Evolutionary conservation across 1,140 invertebrate genomes (phyloP), one percentile per base, ranked within the genome.

Genomic region (Drosophila sproati): DNA sequence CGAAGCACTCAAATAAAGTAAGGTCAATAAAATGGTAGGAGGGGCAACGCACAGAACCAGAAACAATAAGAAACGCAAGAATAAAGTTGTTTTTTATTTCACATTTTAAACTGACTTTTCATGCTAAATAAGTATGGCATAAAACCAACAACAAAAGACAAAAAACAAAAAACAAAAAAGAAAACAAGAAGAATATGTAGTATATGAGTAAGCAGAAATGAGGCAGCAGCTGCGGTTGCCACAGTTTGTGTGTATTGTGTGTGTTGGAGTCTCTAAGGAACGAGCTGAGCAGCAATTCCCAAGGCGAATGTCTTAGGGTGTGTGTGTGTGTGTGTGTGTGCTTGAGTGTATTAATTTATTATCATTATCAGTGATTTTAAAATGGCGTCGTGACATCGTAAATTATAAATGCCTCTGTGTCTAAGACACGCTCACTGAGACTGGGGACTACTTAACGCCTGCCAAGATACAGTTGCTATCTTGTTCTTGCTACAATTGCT

Each of bases 341-440:
- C 20, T 20, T 20, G 20, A 20, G 51, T 81, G 89, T 89, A 89
- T 89, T 89, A 89, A 89, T 89, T 89, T 89, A 89, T 89, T 90
- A 89, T 90, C 85, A 90, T 89, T 89, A 89, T 89, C 85, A 90
- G 85, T 89, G 85, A 89, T 89, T 89, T 89, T 85, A 89, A 88
- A 89, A 89, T 86, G 85, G 86, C 86, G 81, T 90, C 81, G 80
- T 77, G 81, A 80, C 83, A 75, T 89, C 81, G 81, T 89, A 89
- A 89, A 90, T 89, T 85, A 82, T 90, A 88, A 88, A 83, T 72
- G 80, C 67, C 63, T 72, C 72, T 79, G 80, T 77, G 10, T 8
- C 57, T 28, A 60, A 48, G 43, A 47, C 41, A 4, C 10, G 10
- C 39, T n/a, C 39, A 8, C 68, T 68, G 77, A 73, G 76, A 71